phyloP scores from a whole-genome alignment of 2,797 vertebrate species.

The Gila robusta region DNA sequence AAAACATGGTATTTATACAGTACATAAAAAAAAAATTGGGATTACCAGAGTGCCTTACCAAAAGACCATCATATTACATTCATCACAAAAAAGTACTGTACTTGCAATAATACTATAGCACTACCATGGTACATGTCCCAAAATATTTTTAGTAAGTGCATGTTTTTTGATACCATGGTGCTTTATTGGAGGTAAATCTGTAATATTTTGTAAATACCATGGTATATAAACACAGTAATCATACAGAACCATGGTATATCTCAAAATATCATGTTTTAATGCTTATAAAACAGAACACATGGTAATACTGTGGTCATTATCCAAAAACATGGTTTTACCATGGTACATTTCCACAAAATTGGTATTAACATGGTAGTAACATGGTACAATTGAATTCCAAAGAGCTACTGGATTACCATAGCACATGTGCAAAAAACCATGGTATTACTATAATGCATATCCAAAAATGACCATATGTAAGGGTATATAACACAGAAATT shows the following conservation, averaged over 20 bases:
- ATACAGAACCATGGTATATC: not conserved
- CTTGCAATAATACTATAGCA: not conserved
- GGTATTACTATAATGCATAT: not conserved
- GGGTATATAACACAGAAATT: not conserved
- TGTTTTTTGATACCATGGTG: not conserved
- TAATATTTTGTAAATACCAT: constrained; percentile 3
- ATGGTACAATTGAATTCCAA: not conserved
- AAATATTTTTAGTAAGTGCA: not conserved
- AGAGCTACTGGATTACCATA: not conserved
- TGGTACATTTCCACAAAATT: not conserved
- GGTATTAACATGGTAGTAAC: not conserved
- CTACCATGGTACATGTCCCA: not conserved
- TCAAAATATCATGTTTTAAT: not conserved
- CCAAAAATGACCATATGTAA: not conserved
- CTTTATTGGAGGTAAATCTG: not conserved
- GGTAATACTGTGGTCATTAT: not conserved
- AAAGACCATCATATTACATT: not conserved
- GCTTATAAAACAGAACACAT: not conserved
- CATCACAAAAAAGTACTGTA: not conserved
- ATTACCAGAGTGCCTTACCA: not conserved
- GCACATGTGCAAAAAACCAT: not conserved
- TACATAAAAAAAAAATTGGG: not conserved
- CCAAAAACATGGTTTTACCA: not conserved
- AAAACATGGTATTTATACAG: not conserved
- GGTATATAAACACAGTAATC: not conserved